Percentiles rank a stretch among this genome's conserved stretches.
Evolutionary conservation across 2,888 invertebrate species (phyloP).

Genomic region (Argynnis bischoffii): DNA sequence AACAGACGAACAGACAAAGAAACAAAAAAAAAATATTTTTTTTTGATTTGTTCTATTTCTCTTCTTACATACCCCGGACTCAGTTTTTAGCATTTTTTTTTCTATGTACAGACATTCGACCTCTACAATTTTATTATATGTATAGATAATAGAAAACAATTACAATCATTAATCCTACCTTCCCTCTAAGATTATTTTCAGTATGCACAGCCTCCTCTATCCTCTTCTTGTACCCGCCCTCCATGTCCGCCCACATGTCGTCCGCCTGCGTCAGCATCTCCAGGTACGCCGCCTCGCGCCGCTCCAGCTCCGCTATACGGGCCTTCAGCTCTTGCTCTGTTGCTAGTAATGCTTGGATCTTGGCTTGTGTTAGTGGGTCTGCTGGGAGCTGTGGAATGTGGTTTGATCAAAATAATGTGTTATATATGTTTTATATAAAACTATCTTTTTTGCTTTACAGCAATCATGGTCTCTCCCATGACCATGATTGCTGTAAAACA

Average conservation of each 20-base stretch:
- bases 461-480: too few relatives aligned
- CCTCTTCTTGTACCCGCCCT: conserved; percentile 83
- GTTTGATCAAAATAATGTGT: too few relatives aligned
- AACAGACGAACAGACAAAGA: too few relatives aligned
- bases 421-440: too few relatives aligned
- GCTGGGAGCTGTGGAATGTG: conserved; percentile 52
- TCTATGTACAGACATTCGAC: too few relatives aligned
- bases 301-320: conserved; percentile 84
- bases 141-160: not conserved
- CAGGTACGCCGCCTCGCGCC: conserved; percentile 85
- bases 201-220: conserved; percentile 76
- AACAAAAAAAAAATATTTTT: too few relatives aligned
- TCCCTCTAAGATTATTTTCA: conserved; percentile 75
- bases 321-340: conserved; percentile 83
- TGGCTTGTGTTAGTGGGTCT: conserved; percentile 53
- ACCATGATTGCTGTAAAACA: too few relatives aligned
- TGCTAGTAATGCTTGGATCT: conserved; percentile 68
- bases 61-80: too few relatives aligned
- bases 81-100: too few relatives aligned
- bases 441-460: too few relatives aligned
- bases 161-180: conserved; percentile 56
- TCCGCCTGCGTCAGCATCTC: conserved; percentile 88
- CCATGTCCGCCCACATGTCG: conserved; percentile 87
- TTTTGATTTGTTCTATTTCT: too few relatives aligned
- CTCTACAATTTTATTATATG: too few relatives aligned